Evolutionary conservation across 2,797 vertebrate species (phyloP), one percentile per base, ranked within the genome.

Genomic region (Bovichtus variegatus): DNA sequence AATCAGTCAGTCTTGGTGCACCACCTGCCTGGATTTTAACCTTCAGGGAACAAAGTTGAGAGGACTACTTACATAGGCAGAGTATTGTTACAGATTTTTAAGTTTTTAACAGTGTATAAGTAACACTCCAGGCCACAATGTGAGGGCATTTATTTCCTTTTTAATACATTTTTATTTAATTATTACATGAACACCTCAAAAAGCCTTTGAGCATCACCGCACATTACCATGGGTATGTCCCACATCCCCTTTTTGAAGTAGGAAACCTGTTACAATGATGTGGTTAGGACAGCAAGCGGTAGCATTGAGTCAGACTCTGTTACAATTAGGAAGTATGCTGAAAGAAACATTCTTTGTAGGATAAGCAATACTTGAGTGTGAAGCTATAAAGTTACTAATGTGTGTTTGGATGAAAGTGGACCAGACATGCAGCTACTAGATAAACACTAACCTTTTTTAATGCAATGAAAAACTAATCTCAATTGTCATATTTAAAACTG

Each of bases 31-130:
- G 58, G 74, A 78, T 83, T 82, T 77, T 29, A 83, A 85, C 65
- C 31, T 38, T 83, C 87, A 89, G 86, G 85, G 66, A 89, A 79
- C 55, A 63, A 40, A 66, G 69, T 72, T 55, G 47, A 79, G 46
- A 80, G 11, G 57, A 86, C 83, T 81, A 84, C 79, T 87, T 75
- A 83, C 58, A 51, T 78, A 82, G 76, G 79, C 41, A 60, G 71
- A 83, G 80, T 64, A 91, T 73, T 89, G 88, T 89, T 90, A 77
- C 83, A 81, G 73, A 77, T 64, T n/a, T n/a, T n/a, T 5, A 78
- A 23, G 44, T 87, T 89, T n/a, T 85, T 88, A 94, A 93, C 92
- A 93, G 84, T 87, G 91, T 89, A 80, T 77, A 55, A 84, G 84
- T 89, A 88, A 92, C 82, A 79, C 36, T 73, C 58, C 58, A 85